A percentile compares a stretch with the other conserved stretches of the same genome.
These are phyloP conservation scores for Pandemis heparana DNA, from an alignment of 2,888 invertebrate genomes.

Conservation along the genomic window DNA sequence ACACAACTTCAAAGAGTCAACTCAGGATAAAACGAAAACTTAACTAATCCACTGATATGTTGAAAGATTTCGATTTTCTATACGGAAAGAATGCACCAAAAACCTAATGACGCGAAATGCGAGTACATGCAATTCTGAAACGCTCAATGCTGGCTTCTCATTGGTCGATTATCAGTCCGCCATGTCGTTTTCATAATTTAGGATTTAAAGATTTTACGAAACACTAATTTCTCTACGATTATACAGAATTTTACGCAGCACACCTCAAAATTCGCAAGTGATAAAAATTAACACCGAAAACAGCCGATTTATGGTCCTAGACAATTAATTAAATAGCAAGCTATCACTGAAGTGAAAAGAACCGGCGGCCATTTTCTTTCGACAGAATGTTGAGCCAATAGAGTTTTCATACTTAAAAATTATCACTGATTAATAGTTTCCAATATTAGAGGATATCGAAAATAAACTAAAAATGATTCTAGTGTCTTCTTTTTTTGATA, in stretches of 20 bases:
- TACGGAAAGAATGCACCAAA: conserved; percentile 87
- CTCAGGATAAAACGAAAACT: conserved; percentile 55
- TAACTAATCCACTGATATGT: conserved; percentile 68
- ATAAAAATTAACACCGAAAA: conserved; percentile 19
- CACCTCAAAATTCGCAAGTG: conserved; percentile 24
- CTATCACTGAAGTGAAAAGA: conserved; percentile 51
- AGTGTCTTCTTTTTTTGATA: neutral
- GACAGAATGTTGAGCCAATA: conserved; percentile 37
- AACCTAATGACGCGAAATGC: conserved; percentile 90
- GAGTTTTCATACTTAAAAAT: neutral
- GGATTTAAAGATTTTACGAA: conserved; percentile 65
- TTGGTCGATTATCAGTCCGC: conserved; percentile 89
- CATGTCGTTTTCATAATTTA: conserved; percentile 86
- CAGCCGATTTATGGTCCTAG: conserved; percentile 44
- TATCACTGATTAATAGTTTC: neutral
- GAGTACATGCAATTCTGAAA: conserved; percentile 88
- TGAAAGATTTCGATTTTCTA: conserved; percentile 75
- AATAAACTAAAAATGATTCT: neutral
- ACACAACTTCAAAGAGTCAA: conserved; percentile 59
- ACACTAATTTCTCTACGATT: conserved; percentile 8
- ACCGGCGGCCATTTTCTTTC: conserved; percentile 56
- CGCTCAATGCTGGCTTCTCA: conserved; percentile 88
- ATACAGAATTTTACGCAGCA: conserved; percentile 15
- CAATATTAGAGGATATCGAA: neutral
- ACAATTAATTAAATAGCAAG: conserved; percentile 46